Percentiles rank a stretch among this genome's conserved stretches.
Evolutionary conservation across 2,888 invertebrate genomes (phyloP).

Genomic region (Ypsolopha scabrella): DNA sequence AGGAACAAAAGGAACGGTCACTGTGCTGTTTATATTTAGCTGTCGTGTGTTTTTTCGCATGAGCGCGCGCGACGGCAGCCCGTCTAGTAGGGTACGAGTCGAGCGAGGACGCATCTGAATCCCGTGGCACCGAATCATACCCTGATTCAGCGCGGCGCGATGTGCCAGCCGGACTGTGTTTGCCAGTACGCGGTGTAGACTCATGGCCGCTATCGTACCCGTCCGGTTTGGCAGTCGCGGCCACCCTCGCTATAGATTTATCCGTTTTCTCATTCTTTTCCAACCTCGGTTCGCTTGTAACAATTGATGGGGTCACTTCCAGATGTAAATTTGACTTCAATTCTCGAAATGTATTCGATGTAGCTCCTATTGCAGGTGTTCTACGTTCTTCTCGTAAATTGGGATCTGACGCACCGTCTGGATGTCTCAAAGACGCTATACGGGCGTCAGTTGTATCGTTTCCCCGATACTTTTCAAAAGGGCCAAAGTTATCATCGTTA

Average conservation of each 20-base stretch:
- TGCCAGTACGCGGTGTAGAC: conserved; percentile 84
- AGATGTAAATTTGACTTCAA: conserved; percentile 60
- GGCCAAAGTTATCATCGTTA: conserved; percentile 63
- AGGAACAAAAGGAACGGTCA: conserved; percentile 80
- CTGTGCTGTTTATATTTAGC: conserved; percentile 78
- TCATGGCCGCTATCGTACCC: conserved; percentile 89
- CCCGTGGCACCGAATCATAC: conserved; percentile 90
- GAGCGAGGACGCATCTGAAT: conserved; percentile 89
- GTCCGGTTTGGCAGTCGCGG: conserved; percentile 75
- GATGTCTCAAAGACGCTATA: conserved; percentile 83
- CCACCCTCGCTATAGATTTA: conserved; percentile 73
- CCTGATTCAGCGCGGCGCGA: conserved; percentile 89
- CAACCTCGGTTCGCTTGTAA: conserved; percentile 70
- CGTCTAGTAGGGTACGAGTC: conserved; percentile 74
- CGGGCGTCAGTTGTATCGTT: conserved; percentile 66
- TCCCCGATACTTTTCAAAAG: conserved; percentile 74
- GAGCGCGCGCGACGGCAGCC: conserved; percentile 60
- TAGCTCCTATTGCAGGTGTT: conserved; percentile 73
- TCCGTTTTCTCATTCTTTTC: conserved; percentile 74
- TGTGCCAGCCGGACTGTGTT: conserved; percentile 82
- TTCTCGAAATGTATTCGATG: conserved; percentile 72
- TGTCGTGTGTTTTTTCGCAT: conserved; percentile 65
- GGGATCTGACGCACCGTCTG: conserved; percentile 94
- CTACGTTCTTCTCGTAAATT: conserved; percentile 81
- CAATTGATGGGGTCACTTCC: conserved; percentile 66